These are phyloP conservation scores for Myiotriccus ornatus DNA, from an alignment of 2,797 vertebrate genomes.

Conservation along the genomic window DNA sequence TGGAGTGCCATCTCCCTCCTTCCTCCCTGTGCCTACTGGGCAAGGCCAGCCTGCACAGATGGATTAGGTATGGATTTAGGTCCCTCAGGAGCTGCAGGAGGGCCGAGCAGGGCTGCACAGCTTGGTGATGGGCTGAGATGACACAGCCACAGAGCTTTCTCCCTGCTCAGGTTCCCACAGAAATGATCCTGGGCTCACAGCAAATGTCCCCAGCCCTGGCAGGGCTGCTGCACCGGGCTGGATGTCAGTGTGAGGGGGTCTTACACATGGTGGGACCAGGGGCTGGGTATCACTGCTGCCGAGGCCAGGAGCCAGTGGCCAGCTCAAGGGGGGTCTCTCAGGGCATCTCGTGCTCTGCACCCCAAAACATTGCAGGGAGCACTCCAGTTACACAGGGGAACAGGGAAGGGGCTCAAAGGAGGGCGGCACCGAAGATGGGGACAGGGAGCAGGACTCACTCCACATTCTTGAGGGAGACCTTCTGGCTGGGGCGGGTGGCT, in stretches of 20 bases:
- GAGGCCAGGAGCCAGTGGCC: fast-evolving
- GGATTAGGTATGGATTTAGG: not conserved
- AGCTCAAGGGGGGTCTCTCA: not conserved
- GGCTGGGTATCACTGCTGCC: not conserved
- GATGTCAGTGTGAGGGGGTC: not conserved
- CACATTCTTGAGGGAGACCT: conserved; percentile 97
- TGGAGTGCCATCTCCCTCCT: fast-evolving
- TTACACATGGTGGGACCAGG: fast-evolving
- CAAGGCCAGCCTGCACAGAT: not conserved
- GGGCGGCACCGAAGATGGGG: fast-evolving
- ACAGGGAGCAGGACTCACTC: conserved; percentile 84
- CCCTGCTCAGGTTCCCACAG: not conserved
- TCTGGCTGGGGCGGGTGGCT: conserved; percentile 93
- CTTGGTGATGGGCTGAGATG: not conserved
- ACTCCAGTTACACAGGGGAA: not conserved
- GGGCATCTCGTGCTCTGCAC: fast-evolving
- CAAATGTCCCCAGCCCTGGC: not conserved
- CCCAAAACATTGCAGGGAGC: fast-evolving
- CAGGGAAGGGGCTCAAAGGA: not conserved
- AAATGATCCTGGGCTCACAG: not conserved
- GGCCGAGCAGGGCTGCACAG: not conserved
- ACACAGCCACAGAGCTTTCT: not conserved
- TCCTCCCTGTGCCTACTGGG: not conserved
- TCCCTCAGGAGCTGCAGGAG: not conserved
- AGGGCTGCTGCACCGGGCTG: not conserved